Evolutionary conservation across 2,113 vertebrate genomes (phyloP).

Genomic region (Lynx canadensis): DNA sequence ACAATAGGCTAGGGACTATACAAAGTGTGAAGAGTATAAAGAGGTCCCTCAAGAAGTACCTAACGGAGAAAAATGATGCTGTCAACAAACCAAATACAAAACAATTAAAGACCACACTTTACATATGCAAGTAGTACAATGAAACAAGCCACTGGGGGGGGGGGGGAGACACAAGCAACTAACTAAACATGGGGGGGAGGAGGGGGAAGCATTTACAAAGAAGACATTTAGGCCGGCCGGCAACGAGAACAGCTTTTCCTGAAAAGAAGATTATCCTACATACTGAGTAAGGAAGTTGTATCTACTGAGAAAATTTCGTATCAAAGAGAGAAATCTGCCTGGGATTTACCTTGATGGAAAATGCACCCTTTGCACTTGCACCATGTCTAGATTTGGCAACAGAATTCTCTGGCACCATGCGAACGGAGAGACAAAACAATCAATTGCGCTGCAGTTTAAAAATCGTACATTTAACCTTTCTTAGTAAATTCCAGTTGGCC

Average conservation of each 20-base stretch:
- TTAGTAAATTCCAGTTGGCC: background rate
- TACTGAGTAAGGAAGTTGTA: background rate
- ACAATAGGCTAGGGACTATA: background rate
- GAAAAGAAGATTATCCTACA: background rate
- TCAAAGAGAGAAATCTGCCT: background rate
- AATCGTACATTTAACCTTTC: background rate
- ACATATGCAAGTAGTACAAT: background rate
- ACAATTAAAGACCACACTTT: background rate
- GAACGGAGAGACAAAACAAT: conserved; percentile 28
- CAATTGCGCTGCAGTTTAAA: background rate
- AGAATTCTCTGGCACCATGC: background rate
- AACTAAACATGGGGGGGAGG: background rate
- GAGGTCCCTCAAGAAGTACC: background rate
- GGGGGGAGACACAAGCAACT: background rate
- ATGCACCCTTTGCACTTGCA: background rate
- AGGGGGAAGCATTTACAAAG: background rate
- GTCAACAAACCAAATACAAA: background rate
- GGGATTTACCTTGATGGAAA: background rate
- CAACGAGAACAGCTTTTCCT: conserved; percentile 25
- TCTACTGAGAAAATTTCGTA: background rate
- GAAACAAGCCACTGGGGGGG: background rate
- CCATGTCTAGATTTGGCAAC: background rate
- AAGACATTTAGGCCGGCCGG: background rate
- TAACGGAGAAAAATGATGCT: background rate
- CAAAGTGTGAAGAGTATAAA: background rate